These are phyloP conservation scores for Melanostoma mellinum DNA, from an alignment of 2,888 invertebrate species.

Conservation along the genomic window DNA sequence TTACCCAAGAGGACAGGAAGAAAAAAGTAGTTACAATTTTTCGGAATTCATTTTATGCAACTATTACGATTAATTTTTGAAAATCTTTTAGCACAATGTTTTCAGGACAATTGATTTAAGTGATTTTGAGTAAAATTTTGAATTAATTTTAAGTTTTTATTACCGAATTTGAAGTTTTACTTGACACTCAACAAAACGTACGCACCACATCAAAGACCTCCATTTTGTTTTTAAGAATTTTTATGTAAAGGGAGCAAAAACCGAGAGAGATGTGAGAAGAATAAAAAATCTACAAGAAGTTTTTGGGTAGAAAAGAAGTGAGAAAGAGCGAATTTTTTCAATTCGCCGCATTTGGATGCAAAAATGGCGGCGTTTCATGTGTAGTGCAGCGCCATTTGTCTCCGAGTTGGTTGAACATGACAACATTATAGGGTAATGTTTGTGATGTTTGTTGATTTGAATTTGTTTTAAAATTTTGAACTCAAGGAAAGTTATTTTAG, in stretches of 20 bases:
- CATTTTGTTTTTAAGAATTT: constrained; percentile 81
- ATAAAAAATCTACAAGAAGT: constrained; percentile 55
- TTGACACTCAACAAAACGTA: constrained; percentile 81
- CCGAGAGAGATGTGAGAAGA: constrained; percentile 64
- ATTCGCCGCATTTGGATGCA: constrained; percentile 53
- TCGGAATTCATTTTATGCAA: constrained; percentile 77
- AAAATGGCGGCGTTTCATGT: constrained; percentile 30
- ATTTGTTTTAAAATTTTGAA: not conserved
- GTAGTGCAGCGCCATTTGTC: constrained; percentile 15
- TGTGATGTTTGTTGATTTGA: constrained; percentile 1
- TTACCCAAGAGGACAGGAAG: constrained; percentile 17
- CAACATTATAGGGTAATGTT: not conserved
- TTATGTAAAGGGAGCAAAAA: constrained; percentile 73
- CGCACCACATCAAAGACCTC: constrained; percentile 82
- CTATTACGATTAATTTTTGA: constrained; percentile 75
- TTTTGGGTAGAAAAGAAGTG: constrained; percentile 43
- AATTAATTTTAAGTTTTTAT: constrained; percentile 78
- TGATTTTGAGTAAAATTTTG: constrained; percentile 75
- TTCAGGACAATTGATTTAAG: constrained; percentile 74
- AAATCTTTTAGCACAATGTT: constrained; percentile 74
- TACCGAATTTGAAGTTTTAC: constrained; percentile 80
- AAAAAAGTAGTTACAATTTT: constrained; percentile 59
- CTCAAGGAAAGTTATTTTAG: too few relatives aligned
- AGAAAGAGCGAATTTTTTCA: constrained; percentile 49
- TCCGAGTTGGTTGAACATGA: not conserved